Evolutionary conservation across 2,113 vertebrate genomes (phyloP), one percentile per base, ranked within the genome.

Genomic region (Cacatua alba): DNA sequence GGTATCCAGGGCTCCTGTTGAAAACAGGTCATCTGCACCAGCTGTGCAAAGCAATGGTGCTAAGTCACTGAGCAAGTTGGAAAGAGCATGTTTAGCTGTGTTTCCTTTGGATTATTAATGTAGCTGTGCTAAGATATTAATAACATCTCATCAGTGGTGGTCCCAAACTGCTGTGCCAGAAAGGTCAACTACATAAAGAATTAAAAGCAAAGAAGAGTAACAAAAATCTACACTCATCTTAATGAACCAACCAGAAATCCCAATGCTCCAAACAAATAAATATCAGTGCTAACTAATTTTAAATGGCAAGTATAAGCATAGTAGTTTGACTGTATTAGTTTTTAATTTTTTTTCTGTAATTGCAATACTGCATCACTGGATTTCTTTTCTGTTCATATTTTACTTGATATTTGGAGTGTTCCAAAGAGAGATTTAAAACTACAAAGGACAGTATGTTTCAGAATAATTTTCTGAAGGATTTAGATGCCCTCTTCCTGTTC

Each of bases 51-150:
- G 94, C 33, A 13, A 7, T 69, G 89, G 79, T n/a, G 57, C 44
- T 71, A 94, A 95, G 79, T 49, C 86, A 90, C 86, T 60, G 77
- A 83, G 80, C 74, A 91, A 64, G 70, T 18, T 92, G 92, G 94
- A 93, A 91, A 74, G 63, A 94, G 67, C 60, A 92, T 96, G 92
- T 94, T 95, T 96, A 92, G 69, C 87, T 96, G 82, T 96, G 93
- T 95, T 97, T 94, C 92, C 46, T 94, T 76, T 97, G 91, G 87
- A 97, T 97, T 97, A 97, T 97, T 97, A 97, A 97, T 97, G 91
- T 93, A 77, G 63, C 62, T 91, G 57, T 88, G 79, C 85, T 97
- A 93, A 97, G 93, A 96, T 96, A 97, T 97, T 97, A 97, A 97
- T 97, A 97, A 96, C 81, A 63, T 96, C 93, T 91, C 90, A 84